These are phyloP conservation scores for Mormoops blainvillei DNA, from an alignment of 2,113 vertebrate genomes.

Conservation along the genomic window DNA sequence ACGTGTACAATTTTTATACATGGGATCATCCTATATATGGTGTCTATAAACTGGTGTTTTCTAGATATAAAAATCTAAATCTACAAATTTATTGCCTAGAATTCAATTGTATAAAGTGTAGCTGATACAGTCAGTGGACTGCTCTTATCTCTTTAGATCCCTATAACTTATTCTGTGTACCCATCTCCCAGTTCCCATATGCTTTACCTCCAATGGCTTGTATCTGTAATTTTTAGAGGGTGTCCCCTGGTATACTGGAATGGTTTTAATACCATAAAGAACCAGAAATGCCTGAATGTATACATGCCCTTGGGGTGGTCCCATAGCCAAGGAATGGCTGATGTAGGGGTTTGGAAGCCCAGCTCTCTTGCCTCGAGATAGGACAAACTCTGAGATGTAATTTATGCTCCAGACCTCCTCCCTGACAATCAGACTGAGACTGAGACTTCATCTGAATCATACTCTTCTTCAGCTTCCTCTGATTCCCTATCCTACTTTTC, in stretches of 20 bases:
- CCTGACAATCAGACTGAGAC: neutral
- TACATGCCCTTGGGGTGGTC: neutral
- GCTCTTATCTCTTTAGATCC: neutral
- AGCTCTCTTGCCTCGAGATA: neutral
- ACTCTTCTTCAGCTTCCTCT: neutral
- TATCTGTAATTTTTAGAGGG: neutral
- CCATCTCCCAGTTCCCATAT: neutral
- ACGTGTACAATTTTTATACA: neutral
- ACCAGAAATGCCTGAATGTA: neutral
- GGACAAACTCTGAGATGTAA: neutral
- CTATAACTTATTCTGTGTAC: neutral
- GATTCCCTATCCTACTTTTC: neutral
- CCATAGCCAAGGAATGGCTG: neutral
- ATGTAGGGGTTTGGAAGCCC: neutral
- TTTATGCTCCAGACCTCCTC: neutral
- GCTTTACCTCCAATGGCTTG: conserved; percentile 4
- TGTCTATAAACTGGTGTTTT: neutral
- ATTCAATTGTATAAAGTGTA: neutral
- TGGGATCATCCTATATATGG: neutral
- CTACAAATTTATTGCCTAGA: neutral
- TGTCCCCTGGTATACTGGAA: neutral
- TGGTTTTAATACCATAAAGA: neutral
- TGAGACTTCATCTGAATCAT: conserved; percentile 16
- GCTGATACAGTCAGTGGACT: neutral
- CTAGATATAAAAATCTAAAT: conserved; percentile 26